Base-by-base conservation (phyloP, 2,113 vertebrate species). In the Phaetusa simplex region DNA sequence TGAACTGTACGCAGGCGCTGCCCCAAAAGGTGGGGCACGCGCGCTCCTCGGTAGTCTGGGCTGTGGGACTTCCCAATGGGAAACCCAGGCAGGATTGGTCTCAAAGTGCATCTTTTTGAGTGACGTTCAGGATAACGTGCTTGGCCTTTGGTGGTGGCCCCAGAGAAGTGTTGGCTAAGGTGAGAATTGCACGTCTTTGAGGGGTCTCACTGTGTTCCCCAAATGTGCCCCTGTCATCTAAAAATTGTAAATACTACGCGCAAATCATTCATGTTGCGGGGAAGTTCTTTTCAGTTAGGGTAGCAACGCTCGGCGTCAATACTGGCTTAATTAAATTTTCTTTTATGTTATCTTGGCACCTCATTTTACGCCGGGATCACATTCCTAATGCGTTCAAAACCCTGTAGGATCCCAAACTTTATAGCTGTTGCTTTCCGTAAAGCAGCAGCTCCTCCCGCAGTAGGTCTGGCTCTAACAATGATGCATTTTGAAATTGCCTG, bases 361-460 rank as follows among this genome's bases (percentile, higher is more conserved):
- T 95, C 87, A 5, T 96, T 97, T 97, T 93, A 71, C 70, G 91
- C 67, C 9, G 23, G 82, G 79, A 93, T 93, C 84, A 4, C 89
- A 55, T 96, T 95, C 90, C 87, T 94, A 82, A 89, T 71, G 93
- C 4, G 18, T 90, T 93, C 92, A 74, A 30, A 97, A 85, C 94
- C 67, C 92, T 49, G 74, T 96, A 97, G 94, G 94, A 97, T 94
- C 94, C 93, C 94, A 93, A 97, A 98, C 93, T 98, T 97, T 94
- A 88, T 95, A 67, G 90, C 95, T 91, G 61, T 82, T 94, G 58
- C 73, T 92, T 92, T 95, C 96, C 16, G 58, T 93, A 92, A 94
- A 81, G 93, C 85, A 52, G 90, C 90, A 80, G 94, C 90, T 91
- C 92, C 93, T 90, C 71, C 82, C 17, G 73, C 72, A 94, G 92